phyloP scores from a whole-genome alignment of 2,113 vertebrate genomes.

The Megaceryle maxima region DNA sequence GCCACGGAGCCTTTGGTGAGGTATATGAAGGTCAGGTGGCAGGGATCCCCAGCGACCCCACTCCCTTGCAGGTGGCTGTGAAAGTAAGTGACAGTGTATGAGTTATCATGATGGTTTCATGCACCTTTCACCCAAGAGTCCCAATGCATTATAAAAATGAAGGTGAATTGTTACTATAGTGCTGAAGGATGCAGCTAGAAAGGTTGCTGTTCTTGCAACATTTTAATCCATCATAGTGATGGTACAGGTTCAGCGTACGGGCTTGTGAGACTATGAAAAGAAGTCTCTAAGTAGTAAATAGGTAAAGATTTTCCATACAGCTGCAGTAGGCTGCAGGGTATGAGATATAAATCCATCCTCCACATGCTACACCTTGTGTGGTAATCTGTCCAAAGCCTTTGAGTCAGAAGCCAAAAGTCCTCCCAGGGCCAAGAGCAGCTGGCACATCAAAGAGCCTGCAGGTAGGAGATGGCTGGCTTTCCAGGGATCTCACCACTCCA shows the following conservation, averaged over 20 bases:
- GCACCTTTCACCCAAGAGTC: constrained; percentile 9
- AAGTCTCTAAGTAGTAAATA: neutral
- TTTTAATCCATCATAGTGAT: neutral
- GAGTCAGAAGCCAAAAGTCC: neutral
- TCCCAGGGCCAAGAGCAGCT: neutral
- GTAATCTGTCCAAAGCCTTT: neutral
- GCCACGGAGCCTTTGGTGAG: constrained; percentile 97
- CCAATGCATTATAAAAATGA: constrained; percentile 16
- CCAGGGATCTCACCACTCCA: neutral
- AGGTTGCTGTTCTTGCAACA: neutral
- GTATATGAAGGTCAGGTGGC: constrained; percentile 97
- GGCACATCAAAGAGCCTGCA: neutral
- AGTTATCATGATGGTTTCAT: constrained; percentile 32
- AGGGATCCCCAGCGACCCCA: constrained; percentile 88
- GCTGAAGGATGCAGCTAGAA: neutral
- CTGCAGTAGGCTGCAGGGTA: neutral
- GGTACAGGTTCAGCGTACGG: neutral
- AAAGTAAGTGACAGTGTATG: constrained; percentile 83
- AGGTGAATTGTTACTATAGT: neutral
- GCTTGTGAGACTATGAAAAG: neutral
- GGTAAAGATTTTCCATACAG: neutral
- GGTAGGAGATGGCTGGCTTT: neutral
- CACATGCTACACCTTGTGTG: neutral
- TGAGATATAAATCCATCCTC: neutral
- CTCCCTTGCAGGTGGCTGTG: constrained; percentile 95